Percentiles rank a stretch among this genome's conserved stretches.
These are phyloP conservation scores for Orius insidiosus DNA, from an alignment of 1,140 invertebrate genomes.

Conservation along the genomic window DNA sequence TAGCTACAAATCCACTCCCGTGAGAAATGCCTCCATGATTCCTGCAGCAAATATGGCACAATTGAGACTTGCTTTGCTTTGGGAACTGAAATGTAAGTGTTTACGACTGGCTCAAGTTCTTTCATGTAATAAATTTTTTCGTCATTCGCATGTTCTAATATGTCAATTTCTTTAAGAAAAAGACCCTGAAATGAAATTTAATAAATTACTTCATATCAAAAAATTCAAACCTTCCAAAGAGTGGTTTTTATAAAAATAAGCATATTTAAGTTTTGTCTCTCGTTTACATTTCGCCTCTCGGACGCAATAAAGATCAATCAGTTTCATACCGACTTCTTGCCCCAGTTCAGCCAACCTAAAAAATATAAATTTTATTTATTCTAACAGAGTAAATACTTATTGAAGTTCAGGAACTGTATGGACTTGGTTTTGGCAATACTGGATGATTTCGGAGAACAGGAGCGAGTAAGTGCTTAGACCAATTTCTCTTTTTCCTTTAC, in stretches of 20 bases:
- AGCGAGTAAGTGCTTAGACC: slow-evolving; percentile 86
- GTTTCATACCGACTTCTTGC: slow-evolving; percentile 80
- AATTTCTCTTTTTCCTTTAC: slow-evolving; percentile 81
- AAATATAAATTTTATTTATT: slow-evolving; percentile 14
- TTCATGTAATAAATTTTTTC: slow-evolving; percentile 96
- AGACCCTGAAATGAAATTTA: slow-evolving; percentile 43
- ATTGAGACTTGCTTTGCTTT: slow-evolving; percentile 91
- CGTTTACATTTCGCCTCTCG: slow-evolving; percentile 85
- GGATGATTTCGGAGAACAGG: slow-evolving; percentile 93
- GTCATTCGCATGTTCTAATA: slow-evolving; percentile 95
- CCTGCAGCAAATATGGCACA: slow-evolving; percentile 98
- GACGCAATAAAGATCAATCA: slow-evolving; percentile 85
- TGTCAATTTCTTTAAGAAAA: slow-evolving; percentile 96
- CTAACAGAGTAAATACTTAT: slow-evolving; percentile 65
- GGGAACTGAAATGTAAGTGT: slow-evolving; percentile 93
- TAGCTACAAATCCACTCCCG: slow-evolving; percentile 93
- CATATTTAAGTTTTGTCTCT: slow-evolving; percentile 90
- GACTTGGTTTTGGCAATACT: slow-evolving; percentile 93
- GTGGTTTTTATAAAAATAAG: slow-evolving; percentile 90
- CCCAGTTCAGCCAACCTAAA: slow-evolving; percentile 80
- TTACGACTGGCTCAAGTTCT: slow-evolving; percentile 93
- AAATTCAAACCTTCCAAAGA: slow-evolving; percentile 71
- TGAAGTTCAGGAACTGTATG: slow-evolving; percentile 90
- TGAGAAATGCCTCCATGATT: slow-evolving; percentile 90
- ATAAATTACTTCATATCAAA: slow-evolving; percentile 9